Percentiles rank a stretch among this genome's conserved stretches.
phyloP scores from a whole-genome alignment of 2,113 vertebrate species.

The Macrotus californicus region DNA sequence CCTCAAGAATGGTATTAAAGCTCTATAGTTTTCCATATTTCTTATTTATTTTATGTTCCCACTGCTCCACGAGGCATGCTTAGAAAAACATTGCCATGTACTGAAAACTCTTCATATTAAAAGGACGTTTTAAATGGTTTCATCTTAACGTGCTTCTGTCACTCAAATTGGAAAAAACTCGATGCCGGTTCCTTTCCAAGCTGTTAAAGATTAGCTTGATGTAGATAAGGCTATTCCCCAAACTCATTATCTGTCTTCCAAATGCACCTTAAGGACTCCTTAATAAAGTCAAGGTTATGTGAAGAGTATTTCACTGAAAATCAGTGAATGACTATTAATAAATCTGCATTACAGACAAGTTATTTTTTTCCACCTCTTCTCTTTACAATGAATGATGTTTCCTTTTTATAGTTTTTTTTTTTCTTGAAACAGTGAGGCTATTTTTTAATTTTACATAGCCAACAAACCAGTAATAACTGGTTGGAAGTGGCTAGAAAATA shows the following conservation, averaged over 20 bases:
- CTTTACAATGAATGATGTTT: constrained; percentile 62
- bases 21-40: constrained; percentile 57
- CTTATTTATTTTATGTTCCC: constrained; percentile 77
- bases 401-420: neutral
- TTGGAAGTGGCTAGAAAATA: neutral
- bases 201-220: constrained; percentile 87
- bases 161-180: constrained; percentile 84
- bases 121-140: constrained; percentile 79
- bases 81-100: constrained; percentile 72
- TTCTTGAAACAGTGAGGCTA: constrained; percentile 64
- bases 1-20: constrained; percentile 69
- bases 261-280: constrained; percentile 87
- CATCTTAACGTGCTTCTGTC: constrained; percentile 76
- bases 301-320: constrained; percentile 84
- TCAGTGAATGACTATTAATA: constrained; percentile 84
- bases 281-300: constrained; percentile 86
- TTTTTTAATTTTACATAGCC: constrained; percentile 59
- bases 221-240: constrained; percentile 84
- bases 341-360: constrained; percentile 80
- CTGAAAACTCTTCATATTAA: constrained; percentile 77
- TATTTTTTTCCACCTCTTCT: constrained; percentile 80
- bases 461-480: constrained; percentile 12
- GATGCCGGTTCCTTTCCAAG: constrained; percentile 78
- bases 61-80: constrained; percentile 57
- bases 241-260: constrained; percentile 86